Evolutionary conservation across 2,113 vertebrate genomes (phyloP).

Genomic region (Hirundichthys speculiger): DNA sequence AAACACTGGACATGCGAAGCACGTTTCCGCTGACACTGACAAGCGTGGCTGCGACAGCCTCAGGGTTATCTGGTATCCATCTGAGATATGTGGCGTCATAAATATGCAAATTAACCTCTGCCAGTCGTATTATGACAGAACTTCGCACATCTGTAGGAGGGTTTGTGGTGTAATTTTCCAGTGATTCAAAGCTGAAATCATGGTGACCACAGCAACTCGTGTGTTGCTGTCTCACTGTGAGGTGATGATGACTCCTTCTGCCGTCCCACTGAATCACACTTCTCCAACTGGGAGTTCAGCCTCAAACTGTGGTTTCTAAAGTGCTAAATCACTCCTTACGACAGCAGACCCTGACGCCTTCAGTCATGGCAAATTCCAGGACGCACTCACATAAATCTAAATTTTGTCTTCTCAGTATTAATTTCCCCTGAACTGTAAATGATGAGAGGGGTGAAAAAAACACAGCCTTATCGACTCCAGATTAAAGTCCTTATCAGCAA

Average conservation of each 20-base stretch:
- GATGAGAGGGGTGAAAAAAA: too few species aligned
- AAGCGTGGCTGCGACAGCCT: accelerated
- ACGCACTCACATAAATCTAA: background rate
- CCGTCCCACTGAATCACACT: conserved; percentile 7
- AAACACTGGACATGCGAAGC: conserved; percentile 12
- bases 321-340: conserved; percentile 4
- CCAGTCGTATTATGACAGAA: background rate
- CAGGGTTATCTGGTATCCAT: conserved; percentile 2
- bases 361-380: background rate
- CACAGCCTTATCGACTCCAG: too few species aligned
- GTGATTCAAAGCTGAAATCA: background rate
- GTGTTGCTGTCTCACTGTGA: background rate
- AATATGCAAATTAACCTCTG: background rate
- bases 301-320: too few species aligned
- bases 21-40: conserved; percentile 10
- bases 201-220: background rate
- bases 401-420: background rate
- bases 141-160: background rate
- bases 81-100: background rate
- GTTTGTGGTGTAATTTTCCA: conserved; percentile 3
- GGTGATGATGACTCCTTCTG: conserved; percentile 1
- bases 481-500: too few species aligned
- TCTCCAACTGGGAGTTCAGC: too few species aligned
- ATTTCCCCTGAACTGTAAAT: too few species aligned
- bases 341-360: background rate